Percentiles rank a stretch among this genome's conserved stretches.
Evolutionary conservation across 2,797 vertebrate species (phyloP).

Genomic region (Malurus splendens): DNA sequence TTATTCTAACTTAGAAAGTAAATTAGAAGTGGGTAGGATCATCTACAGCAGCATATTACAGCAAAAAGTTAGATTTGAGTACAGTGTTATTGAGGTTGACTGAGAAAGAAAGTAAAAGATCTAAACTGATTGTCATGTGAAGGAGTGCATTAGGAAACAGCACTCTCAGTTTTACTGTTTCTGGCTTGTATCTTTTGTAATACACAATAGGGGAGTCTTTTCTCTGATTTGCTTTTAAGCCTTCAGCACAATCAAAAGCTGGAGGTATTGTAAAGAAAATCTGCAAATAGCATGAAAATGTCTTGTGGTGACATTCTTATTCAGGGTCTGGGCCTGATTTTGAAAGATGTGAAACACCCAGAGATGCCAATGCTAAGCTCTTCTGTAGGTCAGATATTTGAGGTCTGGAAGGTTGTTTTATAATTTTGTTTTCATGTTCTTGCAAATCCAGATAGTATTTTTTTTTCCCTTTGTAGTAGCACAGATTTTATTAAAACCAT

Average conservation of each 20-base stretch:
- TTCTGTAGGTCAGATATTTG: conserved; percentile 10
- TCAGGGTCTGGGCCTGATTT: conserved; percentile 38
- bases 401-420: conserved; percentile 2
- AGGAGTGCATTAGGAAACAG: conserved; percentile 43
- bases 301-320: conserved; percentile 54
- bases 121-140: conserved; percentile 45
- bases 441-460: neutral
- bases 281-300: conserved; percentile 48
- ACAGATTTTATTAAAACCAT: conserved; percentile 18
- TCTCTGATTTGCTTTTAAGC: conserved; percentile 58
- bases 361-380: neutral
- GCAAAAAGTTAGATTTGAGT: neutral
- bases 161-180: conserved; percentile 37
- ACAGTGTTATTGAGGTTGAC: neutral
- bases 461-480: neutral
- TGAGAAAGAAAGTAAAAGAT: conserved; percentile 2
- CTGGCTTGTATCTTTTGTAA: conserved; percentile 49
- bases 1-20: neutral
- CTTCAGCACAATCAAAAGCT: conserved; percentile 52
- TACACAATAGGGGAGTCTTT: conserved; percentile 45
- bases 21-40: neutral
- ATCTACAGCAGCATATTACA: neutral
- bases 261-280: conserved; percentile 54
- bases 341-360: neutral
- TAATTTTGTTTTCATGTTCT: conserved; percentile 16